Evolutionary conservation across 2,797 vertebrate genomes (phyloP).

Genomic region (Bufotes viridis): DNA sequence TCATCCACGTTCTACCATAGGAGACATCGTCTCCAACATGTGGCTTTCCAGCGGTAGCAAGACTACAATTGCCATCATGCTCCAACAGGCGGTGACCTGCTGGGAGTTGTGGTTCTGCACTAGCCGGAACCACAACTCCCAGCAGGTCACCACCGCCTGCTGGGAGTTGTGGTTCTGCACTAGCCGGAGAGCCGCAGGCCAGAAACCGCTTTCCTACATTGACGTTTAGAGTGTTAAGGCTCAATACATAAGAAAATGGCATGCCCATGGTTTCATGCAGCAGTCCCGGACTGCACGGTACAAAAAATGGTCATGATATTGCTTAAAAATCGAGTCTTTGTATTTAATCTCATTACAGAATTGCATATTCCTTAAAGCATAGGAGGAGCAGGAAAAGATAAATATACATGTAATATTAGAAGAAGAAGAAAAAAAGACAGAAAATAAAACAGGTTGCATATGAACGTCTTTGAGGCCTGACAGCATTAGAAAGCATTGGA

Average conservation of each 20-base stretch:
- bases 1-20: background rate
- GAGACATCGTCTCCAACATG: background rate
- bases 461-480: background rate
- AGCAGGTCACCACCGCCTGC: background rate
- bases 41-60: background rate
- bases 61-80: too few relatives aligned
- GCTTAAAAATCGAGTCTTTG: conserved; percentile 21
- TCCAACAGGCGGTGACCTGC: too few relatives aligned
- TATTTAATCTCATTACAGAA: conserved; percentile 27
- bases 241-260: background rate
- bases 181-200: background rate
- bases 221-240: background rate
- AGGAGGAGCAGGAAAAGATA: background rate
- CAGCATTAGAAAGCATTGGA: background rate
- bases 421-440: background rate
- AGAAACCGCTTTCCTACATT: background rate
- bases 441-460: conserved; percentile 33
- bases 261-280: background rate
- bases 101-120: too few relatives aligned
- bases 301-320: conserved; percentile 2
- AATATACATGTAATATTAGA: background rate
- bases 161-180: too few relatives aligned
- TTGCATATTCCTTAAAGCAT: conserved; percentile 47
- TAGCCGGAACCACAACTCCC: background rate
- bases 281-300: background rate